These are phyloP conservation scores for Pempheris klunzingeri DNA, from an alignment of 2,797 vertebrate genomes.

Conservation along the genomic window DNA sequence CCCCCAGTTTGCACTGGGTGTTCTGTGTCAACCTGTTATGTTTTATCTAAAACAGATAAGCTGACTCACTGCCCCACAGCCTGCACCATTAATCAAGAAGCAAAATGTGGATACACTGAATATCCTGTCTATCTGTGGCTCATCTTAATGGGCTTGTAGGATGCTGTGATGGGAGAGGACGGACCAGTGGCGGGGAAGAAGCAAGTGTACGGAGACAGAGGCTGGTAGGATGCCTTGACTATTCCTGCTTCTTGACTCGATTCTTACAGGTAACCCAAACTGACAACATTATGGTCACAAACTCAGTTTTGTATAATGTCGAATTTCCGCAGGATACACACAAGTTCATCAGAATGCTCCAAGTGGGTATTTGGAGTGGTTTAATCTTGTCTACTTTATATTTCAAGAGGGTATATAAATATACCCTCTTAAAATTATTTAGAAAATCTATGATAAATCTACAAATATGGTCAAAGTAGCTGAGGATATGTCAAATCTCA, in stretches of 20 bases:
- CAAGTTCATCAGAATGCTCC: background rate
- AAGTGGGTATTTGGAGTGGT: background rate
- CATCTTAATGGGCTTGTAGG: slow-evolving; percentile 61
- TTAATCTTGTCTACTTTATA: background rate
- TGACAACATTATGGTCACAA: background rate
- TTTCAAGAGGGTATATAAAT: too few species aligned
- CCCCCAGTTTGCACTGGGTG: slow-evolving; percentile 13
- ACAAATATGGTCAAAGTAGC: too few species aligned
- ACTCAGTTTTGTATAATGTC: background rate
- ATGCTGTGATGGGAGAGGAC: slow-evolving; percentile 25
- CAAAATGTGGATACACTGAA: slow-evolving; percentile 63
- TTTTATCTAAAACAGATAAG: slow-evolving; percentile 53
- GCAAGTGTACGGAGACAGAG: slow-evolving; percentile 6
- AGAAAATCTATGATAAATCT: too few species aligned
- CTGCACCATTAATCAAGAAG: slow-evolving; percentile 54
- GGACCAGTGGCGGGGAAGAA: background rate
- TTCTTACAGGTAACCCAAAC: slow-evolving; percentile 9
- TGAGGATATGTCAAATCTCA: too few species aligned
- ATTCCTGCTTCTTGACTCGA: background rate
- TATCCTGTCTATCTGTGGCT: slow-evolving; percentile 42
- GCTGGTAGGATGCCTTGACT: background rate
- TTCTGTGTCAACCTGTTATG: slow-evolving; percentile 36
- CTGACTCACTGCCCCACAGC: slow-evolving; percentile 50
- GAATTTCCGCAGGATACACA: background rate
- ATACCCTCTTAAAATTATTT: too few species aligned